Base-by-base conservation (phyloP, 2,113 vertebrate genomes). In the Podocnemis expansa region DNA sequence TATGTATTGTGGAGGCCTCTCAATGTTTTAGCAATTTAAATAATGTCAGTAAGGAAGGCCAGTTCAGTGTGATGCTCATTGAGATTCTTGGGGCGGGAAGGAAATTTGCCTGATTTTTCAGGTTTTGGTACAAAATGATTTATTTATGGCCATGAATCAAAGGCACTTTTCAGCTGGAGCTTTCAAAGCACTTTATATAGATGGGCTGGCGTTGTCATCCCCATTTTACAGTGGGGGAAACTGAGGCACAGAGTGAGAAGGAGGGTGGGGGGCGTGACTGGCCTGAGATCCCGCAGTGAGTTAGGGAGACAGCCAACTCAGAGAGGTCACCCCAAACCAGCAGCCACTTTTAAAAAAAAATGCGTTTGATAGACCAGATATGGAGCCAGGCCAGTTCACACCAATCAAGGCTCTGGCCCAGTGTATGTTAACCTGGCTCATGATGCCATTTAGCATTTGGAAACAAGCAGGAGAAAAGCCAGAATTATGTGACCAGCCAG, bases 1-100 rank as follows among this genome's bases (percentile, higher is more conserved):
- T 0, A 70, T 70, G 29, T 9, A 70, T n/a, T 11, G 25, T n/a
- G 60, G 38, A 16, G 85, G 51, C 51, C 91, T 41, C 52, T 91
- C 49, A 80, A 82, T 81, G 84, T 80, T 90, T 63, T 31, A 45
- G 38, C 45, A 21, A 2, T 2, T 38, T 0, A 55, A 95, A 78
- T 34, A 27, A 75, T 27, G 70, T 41, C 70, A 43, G 89, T 24
- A 78, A 85, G 43, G 84, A 96, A 95, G 84, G 89, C 80, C 85
- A 91, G 34, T 79, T 63, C 79, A 38, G 84, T 58, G 29, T 51
- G 38, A 31, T 45, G 25, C 3, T 34, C 82, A 5, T 76, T n/a
- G 22, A 58, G n/a, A 25, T 38, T 54, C 52, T 63, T 47, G 13
- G 51, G 14, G 51, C 13, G 49, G 17, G 24, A 43, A 78, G 38